A percentile compares a stretch with the other conserved stretches of the same genome.
Evolutionary conservation across 2,888 invertebrate genomes (phyloP).

Genomic region (Chironomus tentans): DNA sequence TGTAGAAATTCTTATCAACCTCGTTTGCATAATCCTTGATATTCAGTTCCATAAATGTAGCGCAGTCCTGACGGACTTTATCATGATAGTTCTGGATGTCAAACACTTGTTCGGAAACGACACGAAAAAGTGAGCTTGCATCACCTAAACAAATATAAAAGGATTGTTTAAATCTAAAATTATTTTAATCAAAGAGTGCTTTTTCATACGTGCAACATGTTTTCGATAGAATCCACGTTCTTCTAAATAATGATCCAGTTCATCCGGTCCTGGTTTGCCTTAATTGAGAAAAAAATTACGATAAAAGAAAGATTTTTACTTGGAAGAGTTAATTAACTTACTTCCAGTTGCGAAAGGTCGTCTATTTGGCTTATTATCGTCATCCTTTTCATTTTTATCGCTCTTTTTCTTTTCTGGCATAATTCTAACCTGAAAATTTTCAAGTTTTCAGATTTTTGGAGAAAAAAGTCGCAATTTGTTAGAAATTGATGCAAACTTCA

Average conservation of each 20-base stretch:
- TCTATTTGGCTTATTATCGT: not conserved
- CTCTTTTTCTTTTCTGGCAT: not conserved
- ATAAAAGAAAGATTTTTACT: not conserved
- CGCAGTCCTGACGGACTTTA: conserved; percentile 62
- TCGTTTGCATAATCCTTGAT: conserved; percentile 37
- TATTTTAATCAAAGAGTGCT: not conserved
- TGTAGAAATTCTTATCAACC: conserved; percentile 53
- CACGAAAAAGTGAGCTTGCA: conserved; percentile 80
- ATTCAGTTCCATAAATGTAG: conserved; percentile 54
- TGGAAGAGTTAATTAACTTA: conserved; percentile 28
- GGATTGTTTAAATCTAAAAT: not conserved
- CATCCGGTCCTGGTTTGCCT: conserved; percentile 39
- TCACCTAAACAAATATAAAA: conserved; percentile 45
- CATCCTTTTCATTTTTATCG: not conserved
- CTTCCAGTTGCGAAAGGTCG: conserved; percentile 41
- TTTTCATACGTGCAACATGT: conserved; percentile 56
- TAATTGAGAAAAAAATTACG: no score
- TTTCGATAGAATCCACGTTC: conserved; percentile 75
- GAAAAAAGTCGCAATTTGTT: not conserved
- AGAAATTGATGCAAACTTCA: no score
- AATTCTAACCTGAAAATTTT: not conserved
- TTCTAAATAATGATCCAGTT: conserved; percentile 66
- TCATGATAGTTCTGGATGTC: conserved; percentile 63
- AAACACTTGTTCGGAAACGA: conserved; percentile 72
- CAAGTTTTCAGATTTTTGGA: not conserved